Conservation (phyloP, 2,113 vertebrate species). For the Brachionichthys hirsutus region DNA sequence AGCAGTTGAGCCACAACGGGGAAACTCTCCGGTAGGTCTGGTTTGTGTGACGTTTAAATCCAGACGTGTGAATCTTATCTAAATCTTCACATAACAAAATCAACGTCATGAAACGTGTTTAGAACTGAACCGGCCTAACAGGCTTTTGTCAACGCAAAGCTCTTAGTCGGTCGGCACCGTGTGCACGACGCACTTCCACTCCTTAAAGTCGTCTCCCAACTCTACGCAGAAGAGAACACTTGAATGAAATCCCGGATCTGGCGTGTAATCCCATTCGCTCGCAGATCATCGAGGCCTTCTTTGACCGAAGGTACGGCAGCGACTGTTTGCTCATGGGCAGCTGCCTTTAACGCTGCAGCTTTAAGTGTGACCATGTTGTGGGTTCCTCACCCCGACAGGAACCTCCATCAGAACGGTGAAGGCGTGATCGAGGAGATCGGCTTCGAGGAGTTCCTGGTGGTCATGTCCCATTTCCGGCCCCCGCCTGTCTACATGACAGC, state of each 20-base stretch:
- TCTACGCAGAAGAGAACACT: conserved; percentile 82
- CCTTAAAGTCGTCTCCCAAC: conserved; percentile 14
- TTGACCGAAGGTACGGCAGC: conserved; percentile 85
- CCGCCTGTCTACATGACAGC: conserved; percentile 80
- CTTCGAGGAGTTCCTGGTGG: conserved; percentile 91
- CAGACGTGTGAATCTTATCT: too few relatives aligned
- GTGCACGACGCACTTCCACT: background rate
- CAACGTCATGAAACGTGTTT: background rate
- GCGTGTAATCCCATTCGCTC: conserved; percentile 88
- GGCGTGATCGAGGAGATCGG: conserved; percentile 86
- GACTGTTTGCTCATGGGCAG: too few relatives aligned
- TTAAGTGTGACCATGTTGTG: background rate
- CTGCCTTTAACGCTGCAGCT: background rate
- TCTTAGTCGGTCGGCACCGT: too few relatives aligned
- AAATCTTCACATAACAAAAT: background rate
- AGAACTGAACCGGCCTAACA: conserved; percentile 48
- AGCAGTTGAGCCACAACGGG: conserved; percentile 86
- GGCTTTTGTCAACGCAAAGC: background rate
- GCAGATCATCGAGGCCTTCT: conserved; percentile 92
- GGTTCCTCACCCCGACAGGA: conserved; percentile 67
- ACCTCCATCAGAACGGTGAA: conserved; percentile 76
- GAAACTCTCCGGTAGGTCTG: conserved; percentile 72
- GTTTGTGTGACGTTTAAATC: background rate
- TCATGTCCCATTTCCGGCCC: conserved; percentile 94
- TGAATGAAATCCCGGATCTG: conserved; percentile 86